Evolutionary conservation across 2,888 invertebrate genomes (phyloP).

Genomic region (Melieria picta): DNA sequence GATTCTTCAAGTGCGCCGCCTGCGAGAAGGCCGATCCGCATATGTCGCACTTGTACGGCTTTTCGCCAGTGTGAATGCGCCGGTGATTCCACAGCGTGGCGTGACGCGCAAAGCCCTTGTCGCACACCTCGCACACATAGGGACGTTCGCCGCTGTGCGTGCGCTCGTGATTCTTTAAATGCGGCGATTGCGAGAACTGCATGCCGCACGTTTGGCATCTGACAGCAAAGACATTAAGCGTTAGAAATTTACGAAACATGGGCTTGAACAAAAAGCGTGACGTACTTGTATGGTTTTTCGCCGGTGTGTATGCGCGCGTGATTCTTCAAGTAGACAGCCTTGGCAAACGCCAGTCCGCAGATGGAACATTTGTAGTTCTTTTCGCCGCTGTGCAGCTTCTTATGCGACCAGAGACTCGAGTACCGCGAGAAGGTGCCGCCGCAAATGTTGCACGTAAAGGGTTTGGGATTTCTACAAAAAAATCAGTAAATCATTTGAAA

Average conservation of each 20-base stretch:
- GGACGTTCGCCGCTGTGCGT: conserved; percentile 89
- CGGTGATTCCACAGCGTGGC: conserved; percentile 90
- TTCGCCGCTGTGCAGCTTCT: conserved; percentile 81
- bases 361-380: conserved; percentile 91
- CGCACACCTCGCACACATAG: conserved; percentile 88
- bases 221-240: conserved; percentile 40
- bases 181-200: conserved; percentile 90
- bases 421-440: conserved; percentile 85
- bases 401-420: conserved; percentile 89
- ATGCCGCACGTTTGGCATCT: conserved; percentile 89
- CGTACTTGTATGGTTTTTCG: conserved; percentile 83
- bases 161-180: conserved; percentile 88
- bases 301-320: conserved; percentile 89
- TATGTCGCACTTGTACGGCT: conserved; percentile 77
- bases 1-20: conserved; percentile 88
- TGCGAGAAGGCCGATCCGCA: conserved; percentile 92
- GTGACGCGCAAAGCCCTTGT: conserved; percentile 88
- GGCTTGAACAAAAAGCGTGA: conserved; percentile 32
- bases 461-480: conserved; percentile 74
- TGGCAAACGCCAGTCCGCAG: conserved; percentile 87
- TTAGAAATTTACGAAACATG: neutral
- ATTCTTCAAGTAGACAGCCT: conserved; percentile 90
- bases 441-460: conserved; percentile 89
- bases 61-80: conserved; percentile 82
- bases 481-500: neutral